Evolutionary conservation across 2,888 invertebrate species (phyloP).

Genomic region (Drosophila nr. perissopoda): DNA sequence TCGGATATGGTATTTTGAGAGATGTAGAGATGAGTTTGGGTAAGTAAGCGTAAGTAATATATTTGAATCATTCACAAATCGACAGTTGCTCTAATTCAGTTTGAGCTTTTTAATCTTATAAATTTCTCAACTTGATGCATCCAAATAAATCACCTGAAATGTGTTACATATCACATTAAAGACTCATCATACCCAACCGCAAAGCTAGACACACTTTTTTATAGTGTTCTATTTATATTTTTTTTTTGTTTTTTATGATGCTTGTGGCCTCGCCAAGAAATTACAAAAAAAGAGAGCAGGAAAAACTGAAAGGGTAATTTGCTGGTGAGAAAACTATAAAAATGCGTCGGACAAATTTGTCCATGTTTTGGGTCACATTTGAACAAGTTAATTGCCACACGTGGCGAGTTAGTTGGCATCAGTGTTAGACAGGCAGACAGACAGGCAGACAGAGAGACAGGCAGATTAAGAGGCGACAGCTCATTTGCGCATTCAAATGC

Average conservation of each 20-base stretch:
- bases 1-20: not conserved
- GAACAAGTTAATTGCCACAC: conserved; percentile 54
- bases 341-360: conserved; percentile 10
- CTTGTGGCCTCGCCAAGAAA: conserved; percentile 22
- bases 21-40: not conserved
- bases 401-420: conserved; percentile 36
- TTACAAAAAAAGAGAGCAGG: not conserved
- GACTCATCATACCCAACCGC: not conserved
- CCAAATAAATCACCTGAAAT: too few relatives aligned
- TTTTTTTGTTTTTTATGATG: conserved; percentile 16
- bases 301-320: conserved; percentile 12
- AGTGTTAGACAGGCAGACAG: not conserved
- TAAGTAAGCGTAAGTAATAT: not conserved
- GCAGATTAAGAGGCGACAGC: conserved; percentile 5
- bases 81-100: too few relatives aligned
- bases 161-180: not conserved
- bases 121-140: too few relatives aligned
- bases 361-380: conserved; percentile 14
- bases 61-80: not conserved
- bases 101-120: not conserved
- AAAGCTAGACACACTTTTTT: not conserved
- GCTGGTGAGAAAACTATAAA: conserved; percentile 1
- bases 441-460: not conserved
- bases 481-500: conserved; percentile 64
- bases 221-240: conserved; percentile 22